These are phyloP conservation scores for Ageneiosus marmoratus DNA, from an alignment of 2,113 vertebrate species.

Conservation along the genomic window DNA sequence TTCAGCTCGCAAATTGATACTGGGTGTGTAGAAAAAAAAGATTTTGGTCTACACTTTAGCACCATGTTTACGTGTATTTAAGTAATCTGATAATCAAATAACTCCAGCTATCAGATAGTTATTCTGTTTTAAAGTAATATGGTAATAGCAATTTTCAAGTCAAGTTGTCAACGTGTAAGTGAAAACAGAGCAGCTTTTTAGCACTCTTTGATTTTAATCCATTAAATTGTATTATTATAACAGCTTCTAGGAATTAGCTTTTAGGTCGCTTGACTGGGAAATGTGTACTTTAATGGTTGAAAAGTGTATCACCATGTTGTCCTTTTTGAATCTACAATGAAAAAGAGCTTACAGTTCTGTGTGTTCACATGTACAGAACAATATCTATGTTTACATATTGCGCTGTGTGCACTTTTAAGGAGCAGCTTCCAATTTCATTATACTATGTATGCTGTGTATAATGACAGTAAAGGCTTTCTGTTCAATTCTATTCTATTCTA, in stretches of 20 bases:
- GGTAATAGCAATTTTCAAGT: not conserved
- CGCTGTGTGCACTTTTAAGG: too few relatives aligned
- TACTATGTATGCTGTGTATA: too few relatives aligned
- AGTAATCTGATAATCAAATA: constrained; percentile 12
- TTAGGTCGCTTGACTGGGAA: not conserved
- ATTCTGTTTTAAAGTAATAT: not conserved
- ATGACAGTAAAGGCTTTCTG: too few relatives aligned
- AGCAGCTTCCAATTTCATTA: too few relatives aligned
- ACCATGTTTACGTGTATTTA: not conserved
- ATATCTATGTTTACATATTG: too few relatives aligned
- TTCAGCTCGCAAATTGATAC: not conserved
- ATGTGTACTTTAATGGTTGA: not conserved
- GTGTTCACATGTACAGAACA: too few relatives aligned
- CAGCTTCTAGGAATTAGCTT: not conserved
- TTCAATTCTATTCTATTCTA: too few relatives aligned
- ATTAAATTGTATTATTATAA: not conserved
- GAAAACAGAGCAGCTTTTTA: not conserved
- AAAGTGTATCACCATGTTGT: not conserved
- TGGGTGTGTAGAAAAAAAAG: not conserved
- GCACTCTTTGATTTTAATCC: not conserved
- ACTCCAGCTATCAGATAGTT: not conserved
- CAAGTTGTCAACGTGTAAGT: not conserved
- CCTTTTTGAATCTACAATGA: not conserved
- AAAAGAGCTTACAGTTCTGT: too few relatives aligned
- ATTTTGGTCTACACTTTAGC: not conserved